Percentiles rank a stretch among this genome's conserved stretches.
phyloP scores from a whole-genome alignment of 2,113 vertebrate genomes.

The Nannobrachium achirus region DNA sequence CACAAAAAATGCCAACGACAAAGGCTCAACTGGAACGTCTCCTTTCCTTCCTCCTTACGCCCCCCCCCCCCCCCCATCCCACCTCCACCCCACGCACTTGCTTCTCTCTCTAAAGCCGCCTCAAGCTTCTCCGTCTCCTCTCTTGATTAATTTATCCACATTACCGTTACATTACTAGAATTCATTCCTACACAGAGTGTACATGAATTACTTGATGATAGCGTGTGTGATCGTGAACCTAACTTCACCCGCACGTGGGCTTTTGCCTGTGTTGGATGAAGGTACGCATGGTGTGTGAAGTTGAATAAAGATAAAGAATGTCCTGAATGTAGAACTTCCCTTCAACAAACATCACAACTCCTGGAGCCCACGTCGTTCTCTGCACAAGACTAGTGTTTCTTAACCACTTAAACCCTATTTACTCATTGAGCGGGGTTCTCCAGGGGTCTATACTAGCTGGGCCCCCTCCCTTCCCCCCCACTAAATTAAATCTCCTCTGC shows the following conservation, averaged over 20 bases:
- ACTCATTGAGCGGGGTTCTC: not conserved
- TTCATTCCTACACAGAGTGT: too few species aligned
- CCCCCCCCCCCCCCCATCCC: not conserved
- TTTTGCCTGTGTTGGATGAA: too few species aligned
- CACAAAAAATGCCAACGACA: constrained; percentile 35
- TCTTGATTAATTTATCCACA: not conserved
- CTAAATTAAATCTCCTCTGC: too few species aligned
- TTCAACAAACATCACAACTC: not conserved
- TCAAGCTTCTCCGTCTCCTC: too few species aligned
- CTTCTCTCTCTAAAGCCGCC: not conserved
- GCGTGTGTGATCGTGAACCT: too few species aligned
- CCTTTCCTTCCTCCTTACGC: constrained; percentile 7
- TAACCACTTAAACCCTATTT: too few species aligned
- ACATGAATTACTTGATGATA: too few species aligned
- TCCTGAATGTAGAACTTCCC: too few species aligned
- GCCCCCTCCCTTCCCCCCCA: not conserved
- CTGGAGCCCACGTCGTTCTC: not conserved
- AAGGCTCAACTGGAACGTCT: constrained; percentile 36
- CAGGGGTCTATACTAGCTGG: constrained; percentile 19
- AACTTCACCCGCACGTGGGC: too few species aligned
- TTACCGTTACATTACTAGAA: not conserved
- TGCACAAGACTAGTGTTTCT: constrained; percentile 11
- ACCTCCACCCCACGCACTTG: too few species aligned
- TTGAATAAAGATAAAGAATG: too few species aligned
- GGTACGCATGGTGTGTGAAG: too few species aligned